These are phyloP conservation scores for Chydorus sphaericus DNA, from an alignment of 2,888 invertebrate genomes.

Conservation along the genomic window DNA sequence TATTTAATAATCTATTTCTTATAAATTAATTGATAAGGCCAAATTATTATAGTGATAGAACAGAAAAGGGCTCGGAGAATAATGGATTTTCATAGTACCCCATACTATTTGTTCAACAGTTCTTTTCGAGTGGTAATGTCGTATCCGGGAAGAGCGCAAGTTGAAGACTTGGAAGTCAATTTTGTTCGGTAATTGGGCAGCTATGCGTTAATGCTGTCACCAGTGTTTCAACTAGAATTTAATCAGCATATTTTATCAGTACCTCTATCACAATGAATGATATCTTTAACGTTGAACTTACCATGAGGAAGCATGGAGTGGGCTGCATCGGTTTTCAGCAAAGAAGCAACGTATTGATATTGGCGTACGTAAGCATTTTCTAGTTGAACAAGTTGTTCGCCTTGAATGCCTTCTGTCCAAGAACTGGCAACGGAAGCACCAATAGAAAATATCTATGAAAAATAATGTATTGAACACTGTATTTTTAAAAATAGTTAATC, in stretches of 20 bases:
- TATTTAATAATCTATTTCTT: no score
- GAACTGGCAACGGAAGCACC: background rate
- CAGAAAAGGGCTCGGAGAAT: no score
- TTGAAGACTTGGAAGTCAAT: background rate
- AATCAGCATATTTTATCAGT: no score
- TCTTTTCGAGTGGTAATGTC: no score
- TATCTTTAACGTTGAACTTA: background rate
- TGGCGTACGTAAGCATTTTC: slow-evolving; percentile 4
- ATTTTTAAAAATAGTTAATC: background rate
- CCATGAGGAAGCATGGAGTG: slow-evolving; percentile 6
- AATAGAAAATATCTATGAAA: slow-evolving; percentile 2
- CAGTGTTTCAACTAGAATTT: slow-evolving; percentile 17
- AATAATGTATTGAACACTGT: background rate
- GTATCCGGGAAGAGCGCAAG: no score
- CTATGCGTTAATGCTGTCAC: slow-evolving; percentile 17
- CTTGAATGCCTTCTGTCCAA: slow-evolving; percentile 2
- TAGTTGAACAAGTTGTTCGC: background rate
- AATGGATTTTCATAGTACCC: no score
- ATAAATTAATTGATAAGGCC: no score
- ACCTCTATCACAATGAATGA: no score
- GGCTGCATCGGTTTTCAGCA: background rate
- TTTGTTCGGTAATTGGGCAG: slow-evolving; percentile 19
- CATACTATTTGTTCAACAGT: no score
- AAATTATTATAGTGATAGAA: no score
- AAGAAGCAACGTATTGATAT: slow-evolving; percentile 6